Conservation (phyloP, 2,113 vertebrate species). For the Gambusia affinis region DNA sequence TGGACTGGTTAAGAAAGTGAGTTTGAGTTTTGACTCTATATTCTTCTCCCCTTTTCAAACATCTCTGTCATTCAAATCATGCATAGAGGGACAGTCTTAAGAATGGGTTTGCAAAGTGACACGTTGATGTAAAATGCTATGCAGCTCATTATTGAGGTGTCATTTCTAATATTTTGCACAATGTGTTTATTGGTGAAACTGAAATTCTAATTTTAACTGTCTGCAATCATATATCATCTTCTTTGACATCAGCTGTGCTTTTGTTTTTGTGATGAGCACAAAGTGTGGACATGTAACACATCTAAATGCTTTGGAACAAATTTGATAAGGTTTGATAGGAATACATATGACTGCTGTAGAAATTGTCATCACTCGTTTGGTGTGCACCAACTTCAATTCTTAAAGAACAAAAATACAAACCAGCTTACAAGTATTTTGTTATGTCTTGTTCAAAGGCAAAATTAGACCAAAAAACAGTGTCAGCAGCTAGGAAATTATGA, state of each 20-base stretch:
- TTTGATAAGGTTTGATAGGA: slow-evolving; percentile 68
- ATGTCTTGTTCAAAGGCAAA: slow-evolving; percentile 70
- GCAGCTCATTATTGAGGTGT: slow-evolving; percentile 60
- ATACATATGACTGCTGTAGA: slow-evolving; percentile 56
- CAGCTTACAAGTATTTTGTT: slow-evolving; percentile 70
- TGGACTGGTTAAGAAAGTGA: slow-evolving; percentile 44
- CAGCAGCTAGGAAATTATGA: slow-evolving; percentile 58
- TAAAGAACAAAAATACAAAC: slow-evolving; percentile 73
- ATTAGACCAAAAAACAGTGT: slow-evolving; percentile 50
- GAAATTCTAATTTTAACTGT: slow-evolving; percentile 63
- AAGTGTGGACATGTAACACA: slow-evolving; percentile 64
- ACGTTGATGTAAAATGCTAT: slow-evolving; percentile 25
- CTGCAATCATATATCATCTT: slow-evolving; percentile 53
- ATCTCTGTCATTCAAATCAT: slow-evolving; percentile 43
- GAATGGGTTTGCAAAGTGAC: slow-evolving; percentile 56
- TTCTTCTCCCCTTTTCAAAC: slow-evolving; percentile 63
- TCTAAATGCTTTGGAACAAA: slow-evolving; percentile 63
- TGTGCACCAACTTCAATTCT: slow-evolving; percentile 61
- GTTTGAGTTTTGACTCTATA: slow-evolving; percentile 49
- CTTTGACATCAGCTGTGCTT: slow-evolving; percentile 36
- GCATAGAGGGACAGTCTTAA: slow-evolving; percentile 37
- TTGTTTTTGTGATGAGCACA: slow-evolving; percentile 43
- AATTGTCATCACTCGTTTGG: slow-evolving; percentile 64
- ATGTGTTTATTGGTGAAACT: slow-evolving; percentile 60
- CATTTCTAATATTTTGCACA: slow-evolving; percentile 57